A percentile compares a stretch with the other conserved stretches of the same genome.
Evolutionary conservation across 2,113 vertebrate species (phyloP).

Genomic region (crab-eating macaque (Macaca fascicularis)): T2T-MFA8v1.1 NC_088391.1:68097501-68098000

Average conservation of each 20-base stretch:
- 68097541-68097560: not conserved
- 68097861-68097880: not conserved
- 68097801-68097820: not conserved
- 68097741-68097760: not conserved
- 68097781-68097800: not conserved
- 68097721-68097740: not conserved
- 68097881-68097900: not conserved
- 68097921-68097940: not conserved
- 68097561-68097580: not conserved
- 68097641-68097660: not conserved
- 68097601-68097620: conserved; percentile 16
- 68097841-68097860: not conserved
- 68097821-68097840: not conserved
- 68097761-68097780: not conserved
- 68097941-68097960: not conserved
- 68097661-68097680: not conserved
- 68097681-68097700: not conserved
- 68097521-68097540: not conserved
- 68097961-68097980: not conserved
- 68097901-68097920: not conserved
- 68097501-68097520: not conserved
- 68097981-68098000: not conserved
- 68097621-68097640: not conserved
- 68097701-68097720: conserved; percentile 39
- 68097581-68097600: not conserved